Base-by-base conservation (phyloP, 2,113 vertebrate genomes). In the Lota lota region DNA sequence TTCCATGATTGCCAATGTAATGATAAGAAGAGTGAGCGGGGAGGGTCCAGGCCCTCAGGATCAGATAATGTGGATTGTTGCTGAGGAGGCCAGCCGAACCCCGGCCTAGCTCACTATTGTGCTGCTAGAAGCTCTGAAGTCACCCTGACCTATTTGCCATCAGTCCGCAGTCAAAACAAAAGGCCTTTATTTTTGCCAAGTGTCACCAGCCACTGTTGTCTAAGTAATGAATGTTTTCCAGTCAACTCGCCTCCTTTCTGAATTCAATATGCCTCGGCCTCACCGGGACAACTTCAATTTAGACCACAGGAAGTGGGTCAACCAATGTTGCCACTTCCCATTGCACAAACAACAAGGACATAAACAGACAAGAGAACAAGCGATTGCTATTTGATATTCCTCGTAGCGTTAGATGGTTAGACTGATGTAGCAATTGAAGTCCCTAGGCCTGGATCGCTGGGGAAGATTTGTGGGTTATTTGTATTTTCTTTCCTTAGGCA, bases 261-360 rank as follows among this genome's bases (percentile, higher is more conserved):
- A 63, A 40, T 71, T 63, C 72, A 67, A 51, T 22, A 40, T 75
- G 33, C 53, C 75, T 68, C 22, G 51, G 50, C 57, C 66, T 82
- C 74, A 64, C 82, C 78, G 77, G 82, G 78, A 68, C 77, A 67
- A 87, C 70, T 22, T 22, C 67, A 70, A 79, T 68, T 36, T 63
- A 65, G 80, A 79, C 66, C 73, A 59, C 70, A 72, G 74, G 80
- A 87, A 86, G 73, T 85, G 68, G 81, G 75, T 85, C 83, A 86
- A 59, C 73, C 57, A 40, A 59, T 65, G 65, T 20, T 66, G 71
- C 28, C 66, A 51, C 36, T 71, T 71, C 21, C 64, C n/a, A 16
- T 22, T 14, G 36, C 61, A 70, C 60, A 71, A 64, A 72, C 40
- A 71, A 70, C 54, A 20, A 61, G 7, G 19, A 64, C 63, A 66